Evolutionary conservation across 1,140 invertebrate genomes (phyloP).

Genomic region (Megathymus violae): DNA sequence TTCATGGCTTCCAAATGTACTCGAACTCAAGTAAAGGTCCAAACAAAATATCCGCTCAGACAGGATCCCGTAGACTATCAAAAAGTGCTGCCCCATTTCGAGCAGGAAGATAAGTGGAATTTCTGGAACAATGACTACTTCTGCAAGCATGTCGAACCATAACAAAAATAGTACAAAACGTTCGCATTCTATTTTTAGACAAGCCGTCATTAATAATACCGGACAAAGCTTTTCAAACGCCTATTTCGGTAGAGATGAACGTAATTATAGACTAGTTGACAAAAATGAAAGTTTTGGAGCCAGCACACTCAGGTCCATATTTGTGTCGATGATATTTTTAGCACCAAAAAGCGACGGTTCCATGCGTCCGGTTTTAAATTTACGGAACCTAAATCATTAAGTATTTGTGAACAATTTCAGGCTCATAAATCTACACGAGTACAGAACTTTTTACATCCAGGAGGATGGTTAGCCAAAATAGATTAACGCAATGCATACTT

Average conservation of each 20-base stretch:
- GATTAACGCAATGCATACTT: constrained; percentile 11
- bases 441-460: constrained; percentile 9
- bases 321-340: constrained; percentile 10
- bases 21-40: background rate
- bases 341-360: constrained; percentile 10
- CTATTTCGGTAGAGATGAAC: background rate
- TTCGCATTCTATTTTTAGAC: background rate
- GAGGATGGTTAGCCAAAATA: constrained; percentile 20
- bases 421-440: constrained; percentile 10
- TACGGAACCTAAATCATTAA: background rate
- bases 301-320: background rate
- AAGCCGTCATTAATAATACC: background rate
- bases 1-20: background rate
- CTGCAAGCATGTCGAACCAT: background rate
- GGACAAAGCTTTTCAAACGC: background rate
- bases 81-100: constrained; percentile 1
- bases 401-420: constrained; percentile 11
- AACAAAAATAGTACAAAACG: background rate
- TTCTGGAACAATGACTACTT: background rate
- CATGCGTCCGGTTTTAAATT: constrained; percentile 9
- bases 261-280: background rate
- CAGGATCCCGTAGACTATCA: background rate
- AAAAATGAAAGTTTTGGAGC: constrained; percentile 2
- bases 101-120: background rate
- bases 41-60: background rate